Evolutionary conservation across 2,888 invertebrate species (phyloP).

Genomic region (Drosophila anomalata): DNA sequence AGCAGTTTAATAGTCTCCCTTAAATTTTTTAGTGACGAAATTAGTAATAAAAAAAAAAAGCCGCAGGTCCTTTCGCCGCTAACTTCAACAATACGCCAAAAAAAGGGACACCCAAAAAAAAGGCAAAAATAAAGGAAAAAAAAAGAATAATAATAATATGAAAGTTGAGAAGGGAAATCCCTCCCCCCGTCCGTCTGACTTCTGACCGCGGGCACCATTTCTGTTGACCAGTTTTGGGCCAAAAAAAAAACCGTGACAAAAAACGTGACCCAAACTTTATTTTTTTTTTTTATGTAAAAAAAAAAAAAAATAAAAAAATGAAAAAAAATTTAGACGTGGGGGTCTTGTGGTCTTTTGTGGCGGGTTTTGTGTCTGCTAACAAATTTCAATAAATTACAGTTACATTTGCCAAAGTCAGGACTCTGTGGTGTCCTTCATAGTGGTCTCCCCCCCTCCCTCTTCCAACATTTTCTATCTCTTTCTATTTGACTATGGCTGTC

Average conservation of each 20-base stretch:
- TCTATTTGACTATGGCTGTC: background rate
- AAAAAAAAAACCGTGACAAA: constrained; percentile 63
- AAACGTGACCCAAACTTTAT: constrained; percentile 71
- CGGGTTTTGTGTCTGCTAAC: constrained; percentile 65
- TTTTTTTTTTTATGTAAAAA: constrained; percentile 1
- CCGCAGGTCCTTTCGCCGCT: constrained; percentile 4
- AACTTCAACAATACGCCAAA: constrained; percentile 12
- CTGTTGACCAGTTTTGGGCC: constrained; percentile 54
- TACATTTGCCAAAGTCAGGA: constrained; percentile 71
- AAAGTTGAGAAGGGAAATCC: background rate
- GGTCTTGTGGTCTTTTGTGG: constrained; percentile 52
- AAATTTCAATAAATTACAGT: constrained; percentile 78
- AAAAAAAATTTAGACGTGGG: constrained; percentile 3
- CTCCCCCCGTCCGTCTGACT: constrained; percentile 47
- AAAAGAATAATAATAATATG: background rate
- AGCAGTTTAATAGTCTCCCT: background rate
- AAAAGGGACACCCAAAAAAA: background rate
- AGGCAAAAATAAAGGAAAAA: background rate
- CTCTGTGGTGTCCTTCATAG: constrained; percentile 43
- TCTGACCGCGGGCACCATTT: constrained; percentile 64
- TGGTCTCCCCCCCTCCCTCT: background rate
- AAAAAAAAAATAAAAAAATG: background rate
- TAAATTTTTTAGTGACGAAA: background rate
- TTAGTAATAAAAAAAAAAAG: background rate
- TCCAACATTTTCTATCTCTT: background rate